Base-by-base conservation (phyloP, 1,140 invertebrate species). In the Eumeta japonica region DNA sequence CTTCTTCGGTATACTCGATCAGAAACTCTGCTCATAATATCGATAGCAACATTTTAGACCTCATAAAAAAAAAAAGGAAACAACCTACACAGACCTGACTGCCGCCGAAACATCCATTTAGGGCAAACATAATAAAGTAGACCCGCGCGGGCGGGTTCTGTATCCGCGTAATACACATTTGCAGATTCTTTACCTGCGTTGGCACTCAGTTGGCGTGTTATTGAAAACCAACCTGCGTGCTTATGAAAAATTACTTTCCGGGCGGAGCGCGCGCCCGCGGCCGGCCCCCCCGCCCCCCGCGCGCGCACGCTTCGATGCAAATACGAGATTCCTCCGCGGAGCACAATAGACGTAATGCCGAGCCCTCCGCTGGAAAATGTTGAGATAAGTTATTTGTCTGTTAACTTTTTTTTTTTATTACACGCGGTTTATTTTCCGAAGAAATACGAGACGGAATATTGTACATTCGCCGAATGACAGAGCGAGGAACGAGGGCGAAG, bases 191-290 rank as follows among this genome's bases (percentile, higher is more conserved):
- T 44, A 50, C 39, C 39, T 34, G 44, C 32, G 31, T 42, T 35
- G 34, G 46, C 45, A 53, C 47, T 41, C 45, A 41, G 39, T 48
- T 45, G 43, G 45, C 49, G 41, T 49, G 45, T 56, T 59, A 59
- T 59, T 59, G 53, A 56, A 58, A 54, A 54, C 41, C 45, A 46
- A 37, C 36, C 43, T 45, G 37, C 46, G 53, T 56, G 46, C 47
- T 50, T 57, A 54, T 59, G 54, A 60, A 60, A 60, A 60, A 60
- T 57, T 57, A 57, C 53, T 60, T 55, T 54, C 57, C 53, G 50
- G 50, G 43, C 35, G 56, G 46, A 41, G 43, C 29, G 51, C 51
- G 45, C 52, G 39, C 51, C 50, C 46, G 30, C 43, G 38, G 43
- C 41, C 34, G 48, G 39, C 45, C 48, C 50, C 35, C 45, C 48